These are phyloP conservation scores for Sterrhoptilus dennistouni DNA, from an alignment of 2,113 vertebrate genomes.

Conservation along the genomic window DNA sequence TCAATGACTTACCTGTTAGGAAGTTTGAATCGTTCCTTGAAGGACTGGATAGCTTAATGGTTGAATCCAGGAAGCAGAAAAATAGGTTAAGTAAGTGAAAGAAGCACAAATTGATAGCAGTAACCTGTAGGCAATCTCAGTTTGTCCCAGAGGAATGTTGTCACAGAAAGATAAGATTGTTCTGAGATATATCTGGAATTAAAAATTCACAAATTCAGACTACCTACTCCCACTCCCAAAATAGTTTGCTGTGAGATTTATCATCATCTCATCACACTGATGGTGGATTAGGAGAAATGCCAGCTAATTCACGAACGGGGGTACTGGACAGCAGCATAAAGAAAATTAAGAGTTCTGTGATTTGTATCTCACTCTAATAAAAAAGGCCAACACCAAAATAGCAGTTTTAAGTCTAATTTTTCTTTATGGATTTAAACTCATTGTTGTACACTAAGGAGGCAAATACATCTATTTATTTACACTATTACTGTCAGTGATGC, in stretches of 20 bases:
- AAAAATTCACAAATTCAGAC: background rate
- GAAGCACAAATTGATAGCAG: background rate
- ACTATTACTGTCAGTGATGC: background rate
- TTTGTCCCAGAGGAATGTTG: background rate
- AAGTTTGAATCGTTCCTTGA: background rate
- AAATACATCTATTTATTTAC: background rate
- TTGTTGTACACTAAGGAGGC: background rate
- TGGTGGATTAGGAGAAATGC: background rate
- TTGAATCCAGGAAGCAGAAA: background rate
- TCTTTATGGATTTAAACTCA: background rate
- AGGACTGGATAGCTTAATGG: background rate
- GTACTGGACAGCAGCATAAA: background rate
- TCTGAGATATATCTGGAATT: background rate
- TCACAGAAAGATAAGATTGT: background rate
- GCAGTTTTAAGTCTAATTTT: background rate
- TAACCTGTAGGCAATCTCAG: background rate
- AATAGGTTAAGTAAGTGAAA: constrained; percentile 4
- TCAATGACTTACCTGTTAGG: background rate
- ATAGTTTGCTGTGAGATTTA: background rate
- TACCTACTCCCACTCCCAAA: background rate
- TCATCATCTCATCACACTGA: background rate
- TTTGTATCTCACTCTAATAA: background rate
- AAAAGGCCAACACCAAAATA: background rate
- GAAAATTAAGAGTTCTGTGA: background rate
- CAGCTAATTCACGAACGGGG: background rate